phyloP scores from a whole-genome alignment of 2,797 vertebrate species.

The Melanotaenia maccullochi region DNA sequence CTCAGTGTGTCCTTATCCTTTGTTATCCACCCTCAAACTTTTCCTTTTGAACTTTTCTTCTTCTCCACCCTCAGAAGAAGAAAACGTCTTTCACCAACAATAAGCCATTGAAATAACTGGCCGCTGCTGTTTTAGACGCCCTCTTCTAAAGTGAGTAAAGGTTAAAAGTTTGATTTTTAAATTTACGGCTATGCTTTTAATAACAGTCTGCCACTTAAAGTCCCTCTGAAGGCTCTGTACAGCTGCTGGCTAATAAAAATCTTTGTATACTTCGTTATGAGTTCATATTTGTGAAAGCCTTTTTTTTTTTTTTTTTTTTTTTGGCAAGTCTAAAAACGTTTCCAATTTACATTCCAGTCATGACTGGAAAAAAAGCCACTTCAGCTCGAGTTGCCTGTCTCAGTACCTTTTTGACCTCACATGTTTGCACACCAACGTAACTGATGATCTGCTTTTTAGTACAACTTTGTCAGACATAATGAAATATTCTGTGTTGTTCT shows the following conservation, averaged over 20 bases:
- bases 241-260: conserved; percentile 1
- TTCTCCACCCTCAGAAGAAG: conserved; percentile 6
- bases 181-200: conserved; percentile 4
- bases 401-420: background rate
- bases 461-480: background rate
- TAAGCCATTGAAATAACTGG: background rate
- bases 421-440: background rate
- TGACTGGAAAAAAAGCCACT: conserved; percentile 8
- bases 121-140: conserved; percentile 15
- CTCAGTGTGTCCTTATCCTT: background rate
- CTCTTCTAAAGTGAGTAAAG: background rate
- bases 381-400: background rate
- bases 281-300: conserved; percentile 7
- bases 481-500: background rate
- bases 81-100: conserved; percentile 4
- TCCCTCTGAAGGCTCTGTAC: background rate
- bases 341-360: conserved; percentile 2
- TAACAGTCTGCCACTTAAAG: conserved; percentile 7
- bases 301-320: conserved; percentile 7
- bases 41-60: conserved; percentile 16
- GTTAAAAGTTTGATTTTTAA: conserved; percentile 22
- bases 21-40: background rate
- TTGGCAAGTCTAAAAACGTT: background rate
- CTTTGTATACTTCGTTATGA: conserved; percentile 4
- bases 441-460: background rate